These are phyloP conservation scores for Steatocranus sp. DNA, from an alignment of 2,797 vertebrate genomes.

Conservation along the genomic window DNA sequence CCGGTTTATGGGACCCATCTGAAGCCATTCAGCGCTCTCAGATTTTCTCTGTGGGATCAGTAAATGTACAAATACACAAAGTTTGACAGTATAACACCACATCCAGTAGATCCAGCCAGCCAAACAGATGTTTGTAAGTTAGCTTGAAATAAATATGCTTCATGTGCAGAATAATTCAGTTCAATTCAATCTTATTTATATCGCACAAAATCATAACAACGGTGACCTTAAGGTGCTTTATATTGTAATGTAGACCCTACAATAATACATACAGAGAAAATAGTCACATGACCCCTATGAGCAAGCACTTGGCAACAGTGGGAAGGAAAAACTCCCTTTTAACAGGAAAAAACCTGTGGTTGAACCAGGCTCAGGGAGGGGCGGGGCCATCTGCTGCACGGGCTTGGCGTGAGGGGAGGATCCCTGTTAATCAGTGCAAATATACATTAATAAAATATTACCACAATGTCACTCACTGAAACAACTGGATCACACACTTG, in stretches of 20 bases:
- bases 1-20: not conserved
- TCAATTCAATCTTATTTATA: not conserved
- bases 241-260: rapidly evolving
- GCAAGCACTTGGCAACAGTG: not conserved
- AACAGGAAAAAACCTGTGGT: not conserved
- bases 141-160: not conserved
- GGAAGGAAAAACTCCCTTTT: not conserved
- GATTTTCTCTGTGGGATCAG: not conserved
- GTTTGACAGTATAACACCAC: not conserved
- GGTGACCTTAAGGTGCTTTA: not conserved
- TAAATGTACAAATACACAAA: not conserved
- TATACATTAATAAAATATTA: not conserved
- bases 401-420: not conserved
- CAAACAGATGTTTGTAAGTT: not conserved
- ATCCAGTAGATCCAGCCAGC: not conserved
- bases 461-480: not conserved
- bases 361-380: not conserved
- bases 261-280: rapidly evolving
- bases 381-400: not conserved
- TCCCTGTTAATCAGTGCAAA: not conserved
- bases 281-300: rapidly evolving
- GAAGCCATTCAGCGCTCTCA: not conserved
- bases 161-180: not conserved
- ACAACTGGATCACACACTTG: not conserved
- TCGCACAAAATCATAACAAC: not conserved